Base-by-base conservation (phyloP, 2,113 vertebrate species). In the Rhineura floridana region DNA sequence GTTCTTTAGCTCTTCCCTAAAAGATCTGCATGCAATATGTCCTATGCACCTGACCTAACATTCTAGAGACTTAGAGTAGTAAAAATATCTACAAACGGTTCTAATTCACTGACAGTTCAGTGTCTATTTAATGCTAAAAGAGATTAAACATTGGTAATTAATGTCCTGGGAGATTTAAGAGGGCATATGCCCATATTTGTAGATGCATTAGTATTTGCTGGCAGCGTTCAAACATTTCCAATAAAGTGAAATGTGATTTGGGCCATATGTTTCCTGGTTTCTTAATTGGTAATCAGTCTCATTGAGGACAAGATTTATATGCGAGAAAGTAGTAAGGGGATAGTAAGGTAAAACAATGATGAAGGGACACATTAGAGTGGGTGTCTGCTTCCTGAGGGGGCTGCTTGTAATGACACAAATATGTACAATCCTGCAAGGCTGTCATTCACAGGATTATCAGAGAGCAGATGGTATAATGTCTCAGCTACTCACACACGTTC, bases 151-250 rank as follows among this genome's bases (percentile, higher is more conserved):
- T 75, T 91, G 81, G 88, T 91, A 96, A 95, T 94, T 94, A 94
- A 89, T 87, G 87, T 91, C 87, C 48, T 87, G 85, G 92, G 91
- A 95, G 93, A 88, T 50, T 91, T 92, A 88, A 91, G 90, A 92
- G 89, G 84, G 72, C 92, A 92, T 94, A 89, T 92, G 93, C 86
- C 93, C 88, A 94, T 80, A 92, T 94, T 96, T 94, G 88, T 93
- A 93, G 86, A 90, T 88, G 87, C 79, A 92, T 70, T 89, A 44
- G 0, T 94, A 92, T 96, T 95, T 96, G 79, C 91, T 94, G 91
- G 93, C 92, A 93, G 69, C 84, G 81, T 95, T 96, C 90, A 95
- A 94, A 95, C 82, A 87, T 87, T 94, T 96, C 89, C 83, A 92
- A 78, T 94, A 92, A 93, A 95, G 89, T 93, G 86, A 92, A 92